Percentiles rank a stretch among this genome's conserved stretches.
These are phyloP conservation scores for Crocallis elinguaria DNA, from an alignment of 2,888 invertebrate genomes.

Conservation along the genomic window DNA sequence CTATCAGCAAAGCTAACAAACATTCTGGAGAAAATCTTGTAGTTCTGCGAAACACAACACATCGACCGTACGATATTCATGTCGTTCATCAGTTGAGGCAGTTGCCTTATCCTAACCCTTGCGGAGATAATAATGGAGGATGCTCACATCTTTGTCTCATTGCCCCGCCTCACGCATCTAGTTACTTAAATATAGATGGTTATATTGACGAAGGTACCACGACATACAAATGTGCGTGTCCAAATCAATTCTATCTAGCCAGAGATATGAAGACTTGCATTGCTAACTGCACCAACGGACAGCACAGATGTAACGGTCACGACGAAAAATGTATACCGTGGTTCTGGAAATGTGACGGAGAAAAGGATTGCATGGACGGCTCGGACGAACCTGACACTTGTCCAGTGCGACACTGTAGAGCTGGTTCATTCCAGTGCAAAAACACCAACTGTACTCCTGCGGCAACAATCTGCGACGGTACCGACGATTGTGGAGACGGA, in stretches of 20 bases:
- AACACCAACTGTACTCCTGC: conserved; percentile 97
- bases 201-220: conserved; percentile 93
- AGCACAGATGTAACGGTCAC: conserved; percentile 88
- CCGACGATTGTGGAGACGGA: conserved; percentile 96
- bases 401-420: conserved; percentile 92
- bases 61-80: conserved; percentile 97
- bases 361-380: conserved; percentile 96
- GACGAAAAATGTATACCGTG: conserved; percentile 86
- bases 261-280: conserved; percentile 94
- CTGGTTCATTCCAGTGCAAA: conserved; percentile 97
- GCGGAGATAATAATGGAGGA: conserved; percentile 96
- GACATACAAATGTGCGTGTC: conserved; percentile 95
- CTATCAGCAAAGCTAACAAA: conserved; percentile 95
- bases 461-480: conserved; percentile 96
- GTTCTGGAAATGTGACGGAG: conserved; percentile 92
- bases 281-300: conserved; percentile 96
- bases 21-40: conserved; percentile 92
- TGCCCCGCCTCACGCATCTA: conserved; percentile 91
- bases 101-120: conserved; percentile 94
- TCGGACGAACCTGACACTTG: conserved; percentile 95
- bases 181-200: conserved; percentile 90
- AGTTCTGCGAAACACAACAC: conserved; percentile 94
- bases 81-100: conserved; percentile 96
- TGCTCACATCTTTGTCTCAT: conserved; percentile 98
- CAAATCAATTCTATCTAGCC: conserved; percentile 95